Base-by-base conservation (phyloP, 92 coral and sea anemone genomes). In the Parazoanthus atlanticus region DNA sequence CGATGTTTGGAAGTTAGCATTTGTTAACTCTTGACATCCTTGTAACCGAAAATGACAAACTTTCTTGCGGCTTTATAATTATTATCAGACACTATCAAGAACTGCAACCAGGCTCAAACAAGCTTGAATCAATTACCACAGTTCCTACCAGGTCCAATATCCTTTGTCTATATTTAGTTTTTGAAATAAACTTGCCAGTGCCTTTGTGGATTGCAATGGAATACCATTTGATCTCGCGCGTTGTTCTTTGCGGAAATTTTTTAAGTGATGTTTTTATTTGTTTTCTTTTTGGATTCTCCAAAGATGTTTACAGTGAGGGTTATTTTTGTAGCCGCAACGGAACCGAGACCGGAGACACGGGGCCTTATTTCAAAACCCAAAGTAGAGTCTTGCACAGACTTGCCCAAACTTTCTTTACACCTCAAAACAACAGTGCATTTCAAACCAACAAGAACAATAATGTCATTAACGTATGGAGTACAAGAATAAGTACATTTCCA, bases 61-160 rank as follows among this genome's bases (percentile, higher is more conserved):
- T 6, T 49, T n/a, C 13, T 30, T 74, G 78, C 58, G 58, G 21
- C 13, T 77, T 77, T 52, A 52, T 30, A 58, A 78, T 31, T 80
- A 54, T 67, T 41, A 56, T 13, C 28, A 52, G 58, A 52, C 52
- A 11, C 8, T 8, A 52, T 52, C 3, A 10, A 13, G 19, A 79
- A 54, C 84, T 25, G 26, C 66, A 49, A 47, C 82, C 84, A 31
- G 54, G 28, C 72, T 3, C 34, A n/a, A 80, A 80, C 46, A 80
- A 16, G 47, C 49, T 46, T 78, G 65, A 32, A 72, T 72, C 32
- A n/a, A 23, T 46, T 25, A 26, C 30, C 69, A 30, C 25, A 54
- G 58, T 23, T 23, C 31, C 28, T 28, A 17, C 72, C 1, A 56
- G n/a, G 5, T 12, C 71, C 84, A 52, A 80, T 56, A 80, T 80